Percentiles rank a stretch among this genome's conserved stretches.
phyloP scores from a whole-genome alignment of 2,888 invertebrate species.

The Lampropteryx suffumata region DNA sequence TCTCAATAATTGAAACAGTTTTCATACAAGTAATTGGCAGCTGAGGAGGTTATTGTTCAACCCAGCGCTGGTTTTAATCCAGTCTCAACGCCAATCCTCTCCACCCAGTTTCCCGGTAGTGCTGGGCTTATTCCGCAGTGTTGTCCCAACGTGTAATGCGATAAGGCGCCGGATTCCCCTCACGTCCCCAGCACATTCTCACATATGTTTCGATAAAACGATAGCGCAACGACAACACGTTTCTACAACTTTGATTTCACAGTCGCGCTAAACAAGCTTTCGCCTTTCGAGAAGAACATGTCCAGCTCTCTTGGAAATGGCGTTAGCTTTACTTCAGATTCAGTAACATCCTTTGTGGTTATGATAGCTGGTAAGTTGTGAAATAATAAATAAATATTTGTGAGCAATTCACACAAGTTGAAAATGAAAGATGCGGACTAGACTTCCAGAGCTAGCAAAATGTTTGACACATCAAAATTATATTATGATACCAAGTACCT shows the following conservation, averaged over 20 bases:
- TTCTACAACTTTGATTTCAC: slow-evolving; percentile 24
- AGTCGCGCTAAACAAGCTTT: slow-evolving; percentile 17
- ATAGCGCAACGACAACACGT: slow-evolving; percentile 34
- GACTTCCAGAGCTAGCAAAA: too few relatives aligned
- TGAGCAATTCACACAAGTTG: too few relatives aligned
- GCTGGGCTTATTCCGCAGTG: slow-evolving; percentile 31
- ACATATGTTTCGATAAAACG: slow-evolving; percentile 41
- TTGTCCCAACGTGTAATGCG: slow-evolving; percentile 42
- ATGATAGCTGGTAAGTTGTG: too few relatives aligned
- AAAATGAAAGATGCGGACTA: too few relatives aligned
- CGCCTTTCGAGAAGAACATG: neutral
- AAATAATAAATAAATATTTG: too few relatives aligned
- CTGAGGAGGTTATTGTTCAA: too few relatives aligned
- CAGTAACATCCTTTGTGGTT: too few relatives aligned
- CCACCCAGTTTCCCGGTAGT: slow-evolving; percentile 11
- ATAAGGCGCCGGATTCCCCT: slow-evolving; percentile 45
- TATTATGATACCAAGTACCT: too few relatives aligned
- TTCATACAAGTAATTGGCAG: too few relatives aligned
- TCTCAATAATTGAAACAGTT: too few relatives aligned
- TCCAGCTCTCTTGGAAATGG: neutral
- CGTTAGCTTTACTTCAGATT: neutral
- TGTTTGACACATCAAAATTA: too few relatives aligned
- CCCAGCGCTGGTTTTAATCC: neutral
- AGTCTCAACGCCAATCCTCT: neutral
- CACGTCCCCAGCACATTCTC: slow-evolving; percentile 45